Percentiles rank a stretch among this genome's conserved stretches.
Evolutionary conservation across 2,797 vertebrate genomes (phyloP).

Genomic region (Botia kubotai): DNA sequence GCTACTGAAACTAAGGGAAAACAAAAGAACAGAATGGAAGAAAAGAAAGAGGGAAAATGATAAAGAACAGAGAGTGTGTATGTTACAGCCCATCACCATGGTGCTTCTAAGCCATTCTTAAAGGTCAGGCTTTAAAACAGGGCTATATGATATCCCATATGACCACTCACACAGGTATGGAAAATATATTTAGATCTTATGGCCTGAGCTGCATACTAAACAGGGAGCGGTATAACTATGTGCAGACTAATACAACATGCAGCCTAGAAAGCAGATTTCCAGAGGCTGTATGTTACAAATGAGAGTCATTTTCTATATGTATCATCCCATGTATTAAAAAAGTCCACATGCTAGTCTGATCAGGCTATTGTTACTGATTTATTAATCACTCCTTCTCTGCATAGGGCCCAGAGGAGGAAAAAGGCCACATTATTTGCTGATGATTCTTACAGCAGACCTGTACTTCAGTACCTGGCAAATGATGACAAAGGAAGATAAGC

Average conservation of each 20-base stretch:
- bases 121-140: constrained; percentile 28
- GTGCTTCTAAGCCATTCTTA: constrained; percentile 13
- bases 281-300: constrained; percentile 9
- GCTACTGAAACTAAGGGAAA: neutral
- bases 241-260: constrained; percentile 2
- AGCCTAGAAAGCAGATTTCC: constrained; percentile 35
- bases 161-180: constrained; percentile 44
- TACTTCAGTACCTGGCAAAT: too few relatives aligned
- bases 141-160: constrained; percentile 20
- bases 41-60: neutral
- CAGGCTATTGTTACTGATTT: neutral
- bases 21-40: constrained; percentile 1
- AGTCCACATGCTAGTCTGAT: neutral
- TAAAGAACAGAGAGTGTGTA: neutral
- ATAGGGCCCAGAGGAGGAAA: neutral
- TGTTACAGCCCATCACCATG: constrained; percentile 14
- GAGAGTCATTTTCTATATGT: neutral
- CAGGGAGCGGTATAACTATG: neutral
- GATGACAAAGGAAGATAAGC: too few relatives aligned
- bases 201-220: constrained; percentile 22
- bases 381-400: neutral
- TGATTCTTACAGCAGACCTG: too few relatives aligned
- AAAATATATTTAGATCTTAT: constrained; percentile 43
- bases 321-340: neutral
- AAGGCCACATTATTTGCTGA: neutral